Percentiles rank a stretch among this genome's conserved stretches.
phyloP scores from a whole-genome alignment of 2,113 vertebrate species.

The human (Homo sapiens) region DNA sequence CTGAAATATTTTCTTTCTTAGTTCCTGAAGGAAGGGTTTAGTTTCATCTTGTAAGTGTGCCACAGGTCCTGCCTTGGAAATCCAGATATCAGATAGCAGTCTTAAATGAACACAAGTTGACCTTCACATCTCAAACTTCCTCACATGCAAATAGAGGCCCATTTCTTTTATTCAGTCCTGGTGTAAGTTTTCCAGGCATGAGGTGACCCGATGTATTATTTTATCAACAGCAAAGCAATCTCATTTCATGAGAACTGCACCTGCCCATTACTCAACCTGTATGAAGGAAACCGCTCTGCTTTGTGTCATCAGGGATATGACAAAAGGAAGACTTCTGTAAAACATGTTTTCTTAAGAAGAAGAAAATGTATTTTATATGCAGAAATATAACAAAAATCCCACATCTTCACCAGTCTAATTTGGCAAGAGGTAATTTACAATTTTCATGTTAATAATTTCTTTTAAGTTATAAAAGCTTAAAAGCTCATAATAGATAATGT shows the following conservation, averaged over 20 bases:
- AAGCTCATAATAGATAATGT: background rate
- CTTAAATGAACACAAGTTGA: background rate
- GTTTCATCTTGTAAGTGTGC: background rate
- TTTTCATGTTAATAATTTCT: background rate
- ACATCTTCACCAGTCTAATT: background rate
- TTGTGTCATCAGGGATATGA: conserved; percentile 71
- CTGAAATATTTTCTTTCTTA: background rate
- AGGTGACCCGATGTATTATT: conserved; percentile 70
- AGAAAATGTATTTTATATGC: background rate
- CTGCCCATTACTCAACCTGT: conserved; percentile 72
- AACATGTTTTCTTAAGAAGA: conserved; percentile 45
- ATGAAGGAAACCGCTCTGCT: conserved; percentile 48
- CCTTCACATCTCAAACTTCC: background rate
- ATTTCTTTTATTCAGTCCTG: background rate
- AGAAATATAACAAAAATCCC: background rate
- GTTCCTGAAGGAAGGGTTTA: background rate
- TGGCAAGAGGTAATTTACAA: conserved; percentile 1
- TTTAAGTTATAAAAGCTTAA: background rate
- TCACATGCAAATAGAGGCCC: background rate
- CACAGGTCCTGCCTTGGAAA: background rate
- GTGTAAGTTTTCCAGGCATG: conserved; percentile 53
- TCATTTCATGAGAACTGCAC: conserved; percentile 75
- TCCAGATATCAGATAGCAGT: background rate
- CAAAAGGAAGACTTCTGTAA: conserved; percentile 70
- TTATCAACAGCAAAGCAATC: conserved; percentile 70